Evolutionary conservation across 2,113 vertebrate genomes (phyloP).

Genomic region (Perca schrenkii): DNA sequence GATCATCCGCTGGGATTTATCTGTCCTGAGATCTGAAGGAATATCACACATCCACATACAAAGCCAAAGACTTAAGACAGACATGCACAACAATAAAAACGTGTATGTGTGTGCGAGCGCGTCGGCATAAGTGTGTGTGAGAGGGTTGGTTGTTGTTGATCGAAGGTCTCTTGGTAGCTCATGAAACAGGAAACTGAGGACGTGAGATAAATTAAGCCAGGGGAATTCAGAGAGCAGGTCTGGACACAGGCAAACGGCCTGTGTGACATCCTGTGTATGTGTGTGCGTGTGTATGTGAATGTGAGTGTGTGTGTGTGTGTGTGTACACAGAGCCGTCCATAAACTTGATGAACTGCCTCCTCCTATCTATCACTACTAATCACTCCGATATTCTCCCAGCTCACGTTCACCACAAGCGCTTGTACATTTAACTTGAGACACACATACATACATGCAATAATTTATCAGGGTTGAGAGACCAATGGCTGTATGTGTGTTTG

Average conservation of each 20-base stretch:
- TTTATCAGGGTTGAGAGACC: conserved; percentile 5
- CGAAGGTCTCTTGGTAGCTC: conserved; percentile 65
- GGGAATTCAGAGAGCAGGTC: conserved; percentile 81
- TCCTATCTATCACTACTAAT: conserved; percentile 52
- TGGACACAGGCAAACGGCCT: conserved; percentile 72
- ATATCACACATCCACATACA: conserved; percentile 49
- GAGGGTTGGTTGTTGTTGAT: conserved; percentile 65
- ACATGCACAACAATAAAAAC: conserved; percentile 51
- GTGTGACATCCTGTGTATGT: conserved; percentile 61
- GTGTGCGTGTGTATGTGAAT: conserved; percentile 6
- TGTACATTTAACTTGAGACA: conserved; percentile 18
- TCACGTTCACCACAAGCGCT: conserved; percentile 4
- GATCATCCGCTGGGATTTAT: conserved; percentile 51
- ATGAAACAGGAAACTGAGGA: conserved; percentile 84
- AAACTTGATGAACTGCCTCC: conserved; percentile 65
- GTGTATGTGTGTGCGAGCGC: background rate
- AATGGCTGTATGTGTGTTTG: background rate
- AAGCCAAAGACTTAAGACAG: conserved; percentile 49
- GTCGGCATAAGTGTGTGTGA: conserved; percentile 9
- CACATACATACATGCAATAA: background rate
- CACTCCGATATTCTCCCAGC: conserved; percentile 26
- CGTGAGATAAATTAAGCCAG: conserved; percentile 83
- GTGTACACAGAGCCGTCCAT: conserved; percentile 45
- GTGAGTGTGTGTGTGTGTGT: conserved; percentile 19
- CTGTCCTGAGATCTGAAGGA: conserved; percentile 48